These are phyloP conservation scores for Autographa gamma DNA, from an alignment of 2,888 invertebrate species.

Conservation along the genomic window DNA sequence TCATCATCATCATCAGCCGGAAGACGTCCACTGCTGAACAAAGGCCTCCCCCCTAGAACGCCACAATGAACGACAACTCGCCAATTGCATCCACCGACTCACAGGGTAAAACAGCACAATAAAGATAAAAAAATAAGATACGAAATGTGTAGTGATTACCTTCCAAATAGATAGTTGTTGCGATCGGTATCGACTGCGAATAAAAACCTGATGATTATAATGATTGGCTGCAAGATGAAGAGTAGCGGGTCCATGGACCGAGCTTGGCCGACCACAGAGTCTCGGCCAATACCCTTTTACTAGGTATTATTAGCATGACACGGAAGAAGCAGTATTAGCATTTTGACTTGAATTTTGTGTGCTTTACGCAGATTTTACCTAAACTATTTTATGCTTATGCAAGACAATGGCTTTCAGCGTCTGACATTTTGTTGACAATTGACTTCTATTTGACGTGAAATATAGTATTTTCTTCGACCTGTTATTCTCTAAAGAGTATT, in stretches of 20 bases:
- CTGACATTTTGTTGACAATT: background rate
- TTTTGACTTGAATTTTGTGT: slow-evolving; percentile 5
- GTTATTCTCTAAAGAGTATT: background rate
- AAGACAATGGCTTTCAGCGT: background rate
- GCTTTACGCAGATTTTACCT: slow-evolving; percentile 1
- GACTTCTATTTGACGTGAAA: background rate
- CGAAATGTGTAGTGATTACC: no score
- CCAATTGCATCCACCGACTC: no score
- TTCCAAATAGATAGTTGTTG: no score
- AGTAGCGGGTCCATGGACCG: background rate
- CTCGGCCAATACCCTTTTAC: slow-evolving; percentile 1
- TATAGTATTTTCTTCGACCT: background rate
- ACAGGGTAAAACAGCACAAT: no score
- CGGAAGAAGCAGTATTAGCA: background rate
- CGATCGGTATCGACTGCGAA: background rate
- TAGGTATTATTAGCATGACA: background rate
- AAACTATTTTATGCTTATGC: background rate
- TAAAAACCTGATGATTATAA: background rate
- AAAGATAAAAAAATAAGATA: no score
- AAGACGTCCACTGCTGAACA: no score
- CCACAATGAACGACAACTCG: no score
- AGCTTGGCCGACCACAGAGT: background rate
- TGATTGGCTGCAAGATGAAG: background rate
- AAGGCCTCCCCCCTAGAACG: no score
- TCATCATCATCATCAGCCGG: no score